Evolutionary conservation across 2,797 vertebrate genomes (phyloP).

Genomic region (Myotis vivesi): DNA sequence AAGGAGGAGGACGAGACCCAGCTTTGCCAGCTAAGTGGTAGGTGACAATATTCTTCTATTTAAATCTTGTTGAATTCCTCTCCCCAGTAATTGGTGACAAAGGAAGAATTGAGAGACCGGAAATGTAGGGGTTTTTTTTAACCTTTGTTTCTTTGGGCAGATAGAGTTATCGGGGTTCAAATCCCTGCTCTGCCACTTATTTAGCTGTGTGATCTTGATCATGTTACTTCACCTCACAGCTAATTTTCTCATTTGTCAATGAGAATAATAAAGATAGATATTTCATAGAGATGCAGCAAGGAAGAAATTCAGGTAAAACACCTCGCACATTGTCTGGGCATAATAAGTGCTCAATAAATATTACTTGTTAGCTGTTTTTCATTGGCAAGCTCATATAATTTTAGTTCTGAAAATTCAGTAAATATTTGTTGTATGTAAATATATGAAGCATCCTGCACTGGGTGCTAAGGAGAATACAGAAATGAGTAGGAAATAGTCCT

Average conservation of each 20-base stretch:
- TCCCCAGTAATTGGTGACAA: background rate
- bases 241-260: background rate
- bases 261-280: background rate
- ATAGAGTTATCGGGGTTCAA: background rate
- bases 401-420: background rate
- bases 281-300: background rate
- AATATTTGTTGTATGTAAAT: background rate
- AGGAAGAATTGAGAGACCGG: background rate
- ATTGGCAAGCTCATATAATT: background rate
- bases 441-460: background rate
- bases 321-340: background rate
- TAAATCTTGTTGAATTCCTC: background rate
- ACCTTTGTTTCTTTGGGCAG: background rate
- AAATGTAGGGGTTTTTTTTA: background rate
- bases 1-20: background rate
- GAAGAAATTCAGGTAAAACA: background rate
- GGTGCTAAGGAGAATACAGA: background rate
- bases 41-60: background rate
- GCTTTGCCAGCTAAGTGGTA: background rate
- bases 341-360: background rate
- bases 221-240: background rate
- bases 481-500: background rate
- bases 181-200: background rate
- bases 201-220: background rate
- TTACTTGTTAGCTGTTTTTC: conserved; percentile 10